Percentiles rank a stretch among this genome's conserved stretches.
Conservation (phyloP, 1,140 invertebrate species). For the Pseudoatta argentina region DNA sequence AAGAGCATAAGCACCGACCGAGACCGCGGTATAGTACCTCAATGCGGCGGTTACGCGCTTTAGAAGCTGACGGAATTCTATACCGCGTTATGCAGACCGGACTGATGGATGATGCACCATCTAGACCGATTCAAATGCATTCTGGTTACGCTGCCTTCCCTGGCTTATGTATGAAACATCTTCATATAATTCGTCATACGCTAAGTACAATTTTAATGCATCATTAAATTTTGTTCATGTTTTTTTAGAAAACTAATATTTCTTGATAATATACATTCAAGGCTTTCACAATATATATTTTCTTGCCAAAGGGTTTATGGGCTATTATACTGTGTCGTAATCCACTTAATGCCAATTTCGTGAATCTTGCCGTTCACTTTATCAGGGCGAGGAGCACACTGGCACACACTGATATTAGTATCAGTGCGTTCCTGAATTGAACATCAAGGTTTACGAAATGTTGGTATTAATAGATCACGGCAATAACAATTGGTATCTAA, state of each 20-base stretch:
- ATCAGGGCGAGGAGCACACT: no score
- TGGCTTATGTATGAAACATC: background rate
- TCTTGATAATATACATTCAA: background rate
- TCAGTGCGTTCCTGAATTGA: no score
- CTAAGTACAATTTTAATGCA: conserved; percentile 6
- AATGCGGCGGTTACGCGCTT: conserved; percentile 60
- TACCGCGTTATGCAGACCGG: conserved; percentile 1
- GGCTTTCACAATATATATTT: no score
- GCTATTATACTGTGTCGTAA: no score
- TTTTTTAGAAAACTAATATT: background rate
- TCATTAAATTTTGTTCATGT: background rate
- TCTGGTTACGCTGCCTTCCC: background rate
- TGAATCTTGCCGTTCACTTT: no score
- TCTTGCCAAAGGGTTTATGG: no score
- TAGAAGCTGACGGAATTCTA: conserved; percentile 42
- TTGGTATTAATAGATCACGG: no score
- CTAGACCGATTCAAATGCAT: conserved; percentile 21
- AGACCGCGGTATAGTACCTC: conserved; percentile 19
- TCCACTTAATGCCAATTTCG: no score
- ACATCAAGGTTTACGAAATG: no score
- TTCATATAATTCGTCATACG: background rate
- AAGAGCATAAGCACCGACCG: conserved; percentile 61
- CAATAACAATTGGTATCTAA: background rate
- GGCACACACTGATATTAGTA: no score
- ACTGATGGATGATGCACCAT: conserved; percentile 61